Evolutionary conservation across 1,140 invertebrate species (phyloP).

Genomic region (Drosophila micromelanica): DNA sequence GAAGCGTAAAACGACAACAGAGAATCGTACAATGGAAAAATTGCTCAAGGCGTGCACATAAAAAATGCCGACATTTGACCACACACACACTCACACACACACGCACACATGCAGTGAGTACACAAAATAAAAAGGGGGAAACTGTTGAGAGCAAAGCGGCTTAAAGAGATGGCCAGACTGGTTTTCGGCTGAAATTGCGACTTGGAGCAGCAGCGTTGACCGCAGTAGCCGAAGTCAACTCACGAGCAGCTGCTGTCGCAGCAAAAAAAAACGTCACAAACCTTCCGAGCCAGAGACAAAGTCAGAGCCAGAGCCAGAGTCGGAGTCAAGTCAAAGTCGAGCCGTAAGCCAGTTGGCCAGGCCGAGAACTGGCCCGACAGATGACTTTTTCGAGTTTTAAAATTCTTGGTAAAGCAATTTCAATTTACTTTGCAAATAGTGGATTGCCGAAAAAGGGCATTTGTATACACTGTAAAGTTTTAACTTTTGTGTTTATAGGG

Average conservation of each 20-base stretch:
- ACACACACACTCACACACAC: conserved; percentile 50
- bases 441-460: conserved; percentile 34
- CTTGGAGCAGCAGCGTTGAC: conserved; percentile 46
- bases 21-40: conserved; percentile 59
- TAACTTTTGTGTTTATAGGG: not conserved
- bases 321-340: conserved; percentile 9
- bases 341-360: conserved; percentile 16
- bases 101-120: not conserved
- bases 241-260: conserved; percentile 43
- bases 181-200: conserved; percentile 71
- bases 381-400: conserved; percentile 60
- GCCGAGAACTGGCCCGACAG: conserved; percentile 39
- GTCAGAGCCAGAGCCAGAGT: conserved; percentile 2
- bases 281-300: conserved; percentile 11
- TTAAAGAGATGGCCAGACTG: conserved; percentile 72
- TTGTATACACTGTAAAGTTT: conserved; percentile 14
- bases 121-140: conserved; percentile 50
- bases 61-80: conserved; percentile 79
- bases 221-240: conserved; percentile 24
- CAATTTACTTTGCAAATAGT: conserved; percentile 38
- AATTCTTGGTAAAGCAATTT: conserved; percentile 78
- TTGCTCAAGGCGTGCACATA: conserved; percentile 72
- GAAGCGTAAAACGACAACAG: conserved; percentile 34
- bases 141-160: conserved; percentile 52
- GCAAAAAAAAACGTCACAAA: conserved; percentile 36